Percentiles rank a stretch among this genome's conserved stretches.
These are phyloP conservation scores for Psophia crepitans DNA, from an alignment of 2,113 vertebrate species.

Conservation along the genomic window DNA sequence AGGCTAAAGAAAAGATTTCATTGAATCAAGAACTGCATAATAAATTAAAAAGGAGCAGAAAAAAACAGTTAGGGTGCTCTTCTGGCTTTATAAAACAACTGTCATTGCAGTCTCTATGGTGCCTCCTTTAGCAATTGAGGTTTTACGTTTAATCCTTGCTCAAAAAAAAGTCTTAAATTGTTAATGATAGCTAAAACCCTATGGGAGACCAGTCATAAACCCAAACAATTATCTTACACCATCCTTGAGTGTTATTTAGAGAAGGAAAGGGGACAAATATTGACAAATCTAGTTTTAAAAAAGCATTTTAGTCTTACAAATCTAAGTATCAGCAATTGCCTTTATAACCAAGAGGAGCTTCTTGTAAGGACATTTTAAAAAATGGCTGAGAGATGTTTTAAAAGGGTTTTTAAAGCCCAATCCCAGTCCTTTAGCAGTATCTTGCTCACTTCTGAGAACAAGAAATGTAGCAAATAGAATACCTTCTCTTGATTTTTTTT, in stretches of 20 bases:
- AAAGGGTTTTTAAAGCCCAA: neutral
- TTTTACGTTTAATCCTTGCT: neutral
- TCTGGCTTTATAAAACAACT: neutral
- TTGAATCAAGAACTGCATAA: neutral
- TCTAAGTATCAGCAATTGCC: neutral
- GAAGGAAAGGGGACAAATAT: neutral
- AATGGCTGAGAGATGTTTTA: too few relatives aligned
- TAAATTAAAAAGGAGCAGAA: neutral
- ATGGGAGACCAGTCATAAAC: neutral
- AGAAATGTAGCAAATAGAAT: neutral
- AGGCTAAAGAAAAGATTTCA: neutral
- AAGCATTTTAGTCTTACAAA: neutral
- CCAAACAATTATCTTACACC: neutral
- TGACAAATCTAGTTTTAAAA: neutral
- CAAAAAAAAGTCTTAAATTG: neutral
- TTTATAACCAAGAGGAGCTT: neutral
- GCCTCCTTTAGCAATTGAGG: neutral
- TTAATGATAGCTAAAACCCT: neutral
- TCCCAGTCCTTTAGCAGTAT: neutral
- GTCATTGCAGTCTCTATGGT: neutral
- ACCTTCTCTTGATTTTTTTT: neutral
- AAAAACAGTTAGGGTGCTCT: neutral
- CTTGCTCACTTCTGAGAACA: neutral
- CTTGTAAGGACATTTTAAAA: neutral
- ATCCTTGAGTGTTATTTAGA: neutral